Conservation (phyloP, 2,888 invertebrate genomes). For the Poecilobothrus nobilitatus region DNA sequence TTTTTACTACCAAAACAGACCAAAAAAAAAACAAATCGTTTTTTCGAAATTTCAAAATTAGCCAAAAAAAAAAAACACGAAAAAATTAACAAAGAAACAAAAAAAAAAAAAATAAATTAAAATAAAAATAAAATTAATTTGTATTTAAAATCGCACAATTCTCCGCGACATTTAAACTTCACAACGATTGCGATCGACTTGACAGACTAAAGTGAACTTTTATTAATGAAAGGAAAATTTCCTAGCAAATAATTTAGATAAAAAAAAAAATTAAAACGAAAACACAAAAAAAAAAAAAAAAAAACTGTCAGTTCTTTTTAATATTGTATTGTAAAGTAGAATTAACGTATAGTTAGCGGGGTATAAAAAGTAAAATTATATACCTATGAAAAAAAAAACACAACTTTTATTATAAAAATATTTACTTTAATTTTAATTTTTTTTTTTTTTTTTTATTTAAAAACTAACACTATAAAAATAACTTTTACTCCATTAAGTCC, state of each 20-base stretch:
- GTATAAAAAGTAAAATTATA: background rate
- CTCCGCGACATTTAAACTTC: constrained; percentile 22
- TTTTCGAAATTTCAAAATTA: background rate
- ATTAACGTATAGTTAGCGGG: background rate
- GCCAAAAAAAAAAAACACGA: background rate
- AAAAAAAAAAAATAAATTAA: background rate
- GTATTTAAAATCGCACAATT: constrained; percentile 14
- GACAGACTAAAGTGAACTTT: constrained; percentile 29
- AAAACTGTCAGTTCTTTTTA: constrained; percentile 21
- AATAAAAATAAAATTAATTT: background rate
- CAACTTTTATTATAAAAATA: background rate
- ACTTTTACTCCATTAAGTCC: background rate
- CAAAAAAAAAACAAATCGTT: background rate
- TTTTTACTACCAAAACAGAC: no score
- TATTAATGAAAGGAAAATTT: constrained; percentile 43
- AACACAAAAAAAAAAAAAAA: constrained; percentile 9
- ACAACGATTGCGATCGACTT: constrained; percentile 37
- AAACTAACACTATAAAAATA: background rate
- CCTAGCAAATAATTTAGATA: constrained; percentile 39
- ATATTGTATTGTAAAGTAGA: constrained; percentile 15
- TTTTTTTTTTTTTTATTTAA: no score
- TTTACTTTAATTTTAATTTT: background rate
- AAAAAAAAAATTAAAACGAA: constrained; percentile 22
- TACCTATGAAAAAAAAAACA: no score
- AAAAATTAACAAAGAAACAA: background rate